These are phyloP conservation scores for Edolisoma coerulescens DNA, from an alignment of 2,113 vertebrate species.

Conservation along the genomic window DNA sequence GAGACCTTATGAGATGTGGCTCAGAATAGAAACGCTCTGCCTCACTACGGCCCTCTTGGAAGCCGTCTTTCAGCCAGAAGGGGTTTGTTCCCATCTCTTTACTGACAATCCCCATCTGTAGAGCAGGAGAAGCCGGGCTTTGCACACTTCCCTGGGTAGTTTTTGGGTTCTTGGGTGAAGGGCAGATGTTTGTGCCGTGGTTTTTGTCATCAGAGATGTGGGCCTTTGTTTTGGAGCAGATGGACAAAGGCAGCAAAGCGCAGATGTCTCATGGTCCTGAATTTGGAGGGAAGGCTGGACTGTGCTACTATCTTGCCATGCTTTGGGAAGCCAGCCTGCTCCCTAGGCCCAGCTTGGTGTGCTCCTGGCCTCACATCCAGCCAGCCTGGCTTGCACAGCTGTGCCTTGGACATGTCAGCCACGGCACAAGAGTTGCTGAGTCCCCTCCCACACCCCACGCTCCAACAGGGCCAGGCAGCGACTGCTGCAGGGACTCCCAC, in stretches of 20 bases:
- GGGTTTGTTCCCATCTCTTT: background rate
- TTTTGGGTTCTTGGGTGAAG: background rate
- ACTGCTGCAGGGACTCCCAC: background rate
- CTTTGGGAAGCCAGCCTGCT: background rate
- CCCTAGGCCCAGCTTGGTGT: background rate
- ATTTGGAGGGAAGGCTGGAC: background rate
- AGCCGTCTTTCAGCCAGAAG: background rate
- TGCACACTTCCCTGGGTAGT: background rate
- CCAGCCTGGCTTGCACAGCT: background rate
- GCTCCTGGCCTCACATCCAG: background rate
- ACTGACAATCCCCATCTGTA: background rate
- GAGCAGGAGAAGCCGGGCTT: background rate
- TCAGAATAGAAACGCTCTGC: background rate
- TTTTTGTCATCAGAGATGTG: background rate
- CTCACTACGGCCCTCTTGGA: background rate
- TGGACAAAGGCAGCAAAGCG: accelerated
- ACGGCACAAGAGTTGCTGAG: background rate
- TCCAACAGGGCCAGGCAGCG: background rate
- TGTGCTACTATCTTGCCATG: background rate
- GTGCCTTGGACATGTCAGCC: background rate
- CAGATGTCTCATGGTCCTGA: accelerated
- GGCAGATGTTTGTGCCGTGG: background rate
- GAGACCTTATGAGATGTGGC: background rate
- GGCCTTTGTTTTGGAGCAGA: background rate
- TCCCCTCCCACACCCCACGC: accelerated